These are phyloP conservation scores for Odontesthes bonariensis DNA, from an alignment of 2,113 vertebrate species.

Conservation along the genomic window DNA sequence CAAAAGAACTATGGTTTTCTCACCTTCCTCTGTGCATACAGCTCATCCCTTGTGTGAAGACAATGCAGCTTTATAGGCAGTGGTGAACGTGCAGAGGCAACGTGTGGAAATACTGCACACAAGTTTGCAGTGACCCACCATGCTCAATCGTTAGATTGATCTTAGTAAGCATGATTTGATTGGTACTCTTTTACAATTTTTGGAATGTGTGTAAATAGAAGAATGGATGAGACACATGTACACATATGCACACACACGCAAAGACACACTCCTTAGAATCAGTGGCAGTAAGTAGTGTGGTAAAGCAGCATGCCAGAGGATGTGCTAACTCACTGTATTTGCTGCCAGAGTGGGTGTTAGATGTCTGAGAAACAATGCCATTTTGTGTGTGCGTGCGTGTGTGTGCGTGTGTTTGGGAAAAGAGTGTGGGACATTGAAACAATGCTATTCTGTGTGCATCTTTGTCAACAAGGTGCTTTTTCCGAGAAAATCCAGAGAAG, in stretches of 20 bases:
- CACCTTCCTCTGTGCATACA: constrained; percentile 28
- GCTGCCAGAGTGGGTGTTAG: constrained; percentile 74
- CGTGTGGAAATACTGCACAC: constrained; percentile 12
- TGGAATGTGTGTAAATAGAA: constrained; percentile 9
- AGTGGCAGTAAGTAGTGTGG: constrained; percentile 51
- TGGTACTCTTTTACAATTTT: constrained; percentile 9
- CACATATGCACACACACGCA: neutral
- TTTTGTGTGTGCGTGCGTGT: constrained; percentile 67
- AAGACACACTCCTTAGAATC: constrained; percentile 32
- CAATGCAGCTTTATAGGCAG: constrained; percentile 61
- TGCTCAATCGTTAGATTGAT: constrained; percentile 22
- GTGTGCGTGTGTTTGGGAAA: constrained; percentile 41
- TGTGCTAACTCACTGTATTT: constrained; percentile 74
- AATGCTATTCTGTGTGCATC: constrained; percentile 78
- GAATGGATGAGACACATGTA: constrained; percentile 15
- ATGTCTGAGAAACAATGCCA: constrained; percentile 82
- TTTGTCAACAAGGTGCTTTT: constrained; percentile 74
- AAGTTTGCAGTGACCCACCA: constrained; percentile 35
- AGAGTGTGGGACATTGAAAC: constrained; percentile 63
- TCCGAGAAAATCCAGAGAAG: constrained; percentile 59
- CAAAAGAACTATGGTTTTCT: constrained; percentile 65
- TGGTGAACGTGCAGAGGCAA: constrained; percentile 13
- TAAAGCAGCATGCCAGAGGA: constrained; percentile 70
- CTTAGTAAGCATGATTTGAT: constrained; percentile 11
- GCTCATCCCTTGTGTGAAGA: constrained; percentile 37